Percentiles rank a stretch among this genome's conserved stretches.
Evolutionary conservation across 2,888 invertebrate genomes (phyloP).

Genomic region (Ophion ventricosus): DNA sequence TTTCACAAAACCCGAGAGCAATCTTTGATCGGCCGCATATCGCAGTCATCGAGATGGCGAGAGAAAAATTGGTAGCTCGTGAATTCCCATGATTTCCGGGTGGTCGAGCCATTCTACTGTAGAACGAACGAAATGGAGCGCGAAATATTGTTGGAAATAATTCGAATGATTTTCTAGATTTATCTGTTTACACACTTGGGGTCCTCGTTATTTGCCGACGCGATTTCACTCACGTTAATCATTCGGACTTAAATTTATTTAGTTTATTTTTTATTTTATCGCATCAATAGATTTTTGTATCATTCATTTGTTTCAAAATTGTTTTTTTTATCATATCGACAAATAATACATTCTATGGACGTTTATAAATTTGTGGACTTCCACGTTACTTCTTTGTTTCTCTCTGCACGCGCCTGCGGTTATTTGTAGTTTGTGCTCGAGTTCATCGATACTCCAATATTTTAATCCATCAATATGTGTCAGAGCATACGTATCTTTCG

Average conservation of each 20-base stretch:
- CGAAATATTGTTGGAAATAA: background rate
- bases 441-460: background rate
- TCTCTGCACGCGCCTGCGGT: background rate
- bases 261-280: background rate
- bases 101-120: conserved; percentile 8
- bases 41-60: conserved; percentile 3
- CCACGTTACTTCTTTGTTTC: background rate
- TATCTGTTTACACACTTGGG: background rate
- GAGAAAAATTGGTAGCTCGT: conserved; percentile 1
- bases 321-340: background rate
- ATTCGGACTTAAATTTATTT: background rate
- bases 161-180: background rate
- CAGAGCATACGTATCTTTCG: background rate
- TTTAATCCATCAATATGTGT: background rate
- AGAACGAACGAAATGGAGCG: background rate
- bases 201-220: background rate
- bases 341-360: background rate
- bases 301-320: background rate
- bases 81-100: background rate
- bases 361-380: background rate
- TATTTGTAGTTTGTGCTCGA: background rate
- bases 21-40: conserved; percentile 35
- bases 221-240: background rate
- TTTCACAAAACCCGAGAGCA: conserved; percentile 14
- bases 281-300: background rate